Evolutionary conservation across 2,113 vertebrate species (phyloP).

Genomic region (Corvus cornix): DNA sequence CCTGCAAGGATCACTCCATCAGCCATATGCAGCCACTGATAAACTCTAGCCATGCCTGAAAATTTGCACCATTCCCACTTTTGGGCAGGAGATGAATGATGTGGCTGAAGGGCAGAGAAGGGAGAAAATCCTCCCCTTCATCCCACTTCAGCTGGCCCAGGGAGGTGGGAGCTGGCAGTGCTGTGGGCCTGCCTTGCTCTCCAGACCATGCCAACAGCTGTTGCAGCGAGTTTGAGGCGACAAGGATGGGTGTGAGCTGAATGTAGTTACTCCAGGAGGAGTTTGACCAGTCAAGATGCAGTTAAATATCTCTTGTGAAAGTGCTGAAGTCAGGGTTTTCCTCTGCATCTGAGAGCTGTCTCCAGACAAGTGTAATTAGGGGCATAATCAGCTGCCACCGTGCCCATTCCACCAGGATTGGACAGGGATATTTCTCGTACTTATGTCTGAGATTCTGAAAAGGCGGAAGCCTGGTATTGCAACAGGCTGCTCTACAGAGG

Average conservation of each 20-base stretch:
- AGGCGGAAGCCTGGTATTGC: not conserved
- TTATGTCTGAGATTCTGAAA: not conserved
- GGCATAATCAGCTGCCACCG: not conserved
- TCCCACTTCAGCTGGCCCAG: rapidly evolving
- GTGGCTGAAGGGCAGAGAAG: not conserved
- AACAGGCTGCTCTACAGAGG: not conserved
- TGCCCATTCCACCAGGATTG: not conserved
- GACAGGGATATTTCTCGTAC: not conserved
- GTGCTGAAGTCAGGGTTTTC: not conserved
- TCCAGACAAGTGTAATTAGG: not conserved
- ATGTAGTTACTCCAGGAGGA: not conserved
- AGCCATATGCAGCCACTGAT: not conserved
- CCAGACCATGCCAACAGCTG: not conserved
- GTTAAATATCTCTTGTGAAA: not conserved
- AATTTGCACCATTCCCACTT: not conserved
- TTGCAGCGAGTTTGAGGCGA: not conserved
- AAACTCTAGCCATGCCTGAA: not conserved
- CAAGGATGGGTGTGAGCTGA: not conserved
- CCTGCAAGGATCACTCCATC: not conserved
- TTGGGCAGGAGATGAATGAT: not conserved
- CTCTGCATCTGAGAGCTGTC: not conserved
- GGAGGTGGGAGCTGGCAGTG: not conserved
- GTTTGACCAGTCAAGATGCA: not conserved
- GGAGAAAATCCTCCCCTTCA: not conserved
- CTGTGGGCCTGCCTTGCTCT: not conserved